These are phyloP conservation scores for Aphaenogaster rudis DNA, from an alignment of 1,140 invertebrate species.

Conservation along the genomic window DNA sequence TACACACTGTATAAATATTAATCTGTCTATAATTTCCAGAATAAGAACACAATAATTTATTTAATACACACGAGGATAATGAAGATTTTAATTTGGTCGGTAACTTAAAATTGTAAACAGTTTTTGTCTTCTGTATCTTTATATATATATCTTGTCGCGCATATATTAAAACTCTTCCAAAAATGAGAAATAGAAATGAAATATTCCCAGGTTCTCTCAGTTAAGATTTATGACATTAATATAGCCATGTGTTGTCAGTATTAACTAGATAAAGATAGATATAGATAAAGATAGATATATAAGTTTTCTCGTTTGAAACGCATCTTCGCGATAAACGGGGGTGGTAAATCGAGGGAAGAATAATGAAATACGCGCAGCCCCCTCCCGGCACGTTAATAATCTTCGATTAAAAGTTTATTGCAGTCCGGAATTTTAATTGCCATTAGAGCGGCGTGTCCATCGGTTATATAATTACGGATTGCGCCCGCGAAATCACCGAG, in stretches of 20 bases:
- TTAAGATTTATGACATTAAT: background rate
- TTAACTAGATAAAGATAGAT: background rate
- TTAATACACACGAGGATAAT: background rate
- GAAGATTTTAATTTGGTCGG: background rate
- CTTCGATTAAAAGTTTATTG: constrained; percentile 74
- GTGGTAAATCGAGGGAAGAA: constrained; percentile 30
- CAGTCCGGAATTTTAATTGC: constrained; percentile 76
- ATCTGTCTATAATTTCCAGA: background rate
- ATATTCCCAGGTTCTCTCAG: background rate
- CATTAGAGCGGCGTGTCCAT: constrained; percentile 71
- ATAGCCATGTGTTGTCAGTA: background rate
- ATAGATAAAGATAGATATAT: background rate
- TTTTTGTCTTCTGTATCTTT: background rate
- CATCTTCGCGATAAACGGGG: constrained; percentile 6
- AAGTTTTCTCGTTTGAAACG: background rate
- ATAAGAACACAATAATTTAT: background rate
- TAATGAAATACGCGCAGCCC: constrained; percentile 44
- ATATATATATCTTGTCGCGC: background rate
- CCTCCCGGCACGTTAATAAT: constrained; percentile 62
- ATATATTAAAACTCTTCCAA: background rate
- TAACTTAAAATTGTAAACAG: constrained; percentile 2
- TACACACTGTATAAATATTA: background rate
- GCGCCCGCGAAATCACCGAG: constrained; percentile 38
- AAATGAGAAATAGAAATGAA: background rate
- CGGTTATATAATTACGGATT: constrained; percentile 72